Conservation (phyloP, 30 jellyfish, hydroid and myxozoan genomes). For the Pelagia noctiluca region DNA sequence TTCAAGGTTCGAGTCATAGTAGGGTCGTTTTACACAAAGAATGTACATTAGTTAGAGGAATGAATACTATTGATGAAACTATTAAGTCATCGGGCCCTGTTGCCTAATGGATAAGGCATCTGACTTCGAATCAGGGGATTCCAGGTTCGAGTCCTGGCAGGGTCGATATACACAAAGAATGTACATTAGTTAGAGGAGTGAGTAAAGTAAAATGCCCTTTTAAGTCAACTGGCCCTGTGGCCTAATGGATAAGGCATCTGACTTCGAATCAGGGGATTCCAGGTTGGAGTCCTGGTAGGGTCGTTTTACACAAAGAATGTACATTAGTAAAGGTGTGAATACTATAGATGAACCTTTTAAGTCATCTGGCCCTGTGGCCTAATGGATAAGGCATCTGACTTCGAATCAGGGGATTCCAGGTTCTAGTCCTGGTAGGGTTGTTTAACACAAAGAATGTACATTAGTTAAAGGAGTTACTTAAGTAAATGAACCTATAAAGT, state of each 20-base stretch:
- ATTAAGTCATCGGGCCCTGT: conserved; percentile 45
- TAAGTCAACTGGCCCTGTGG: conserved; percentile 80
- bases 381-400: conserved; percentile 2
- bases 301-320: too few relatives aligned
- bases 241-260: conserved; percentile 82
- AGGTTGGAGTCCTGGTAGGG: conserved; percentile 85
- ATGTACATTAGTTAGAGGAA: not conserved
- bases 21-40: conserved; percentile 69
- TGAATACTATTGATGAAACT: not conserved
- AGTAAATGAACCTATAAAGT: too few relatives aligned
- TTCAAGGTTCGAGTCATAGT: conserved; percentile 86
- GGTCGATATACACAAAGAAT: too few relatives aligned
- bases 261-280: conserved; percentile 83
- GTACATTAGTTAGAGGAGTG: too few relatives aligned
- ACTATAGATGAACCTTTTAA: too few relatives aligned
- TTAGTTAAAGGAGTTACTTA: too few relatives aligned
- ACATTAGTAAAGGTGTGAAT: too few relatives aligned
- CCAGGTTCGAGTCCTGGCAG: conserved; percentile 86
- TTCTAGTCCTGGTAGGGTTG: conserved; percentile 73
- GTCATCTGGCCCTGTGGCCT: conserved; percentile 5
- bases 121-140: conserved; percentile 82
- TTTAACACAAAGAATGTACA: too few relatives aligned
- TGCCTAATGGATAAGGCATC: conserved; percentile 83
- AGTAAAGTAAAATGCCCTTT: too few relatives aligned
- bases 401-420: conserved; percentile 2